Evolutionary conservation across 1,140 invertebrate genomes (phyloP).

Genomic region (Oscheius sp.): DNA sequence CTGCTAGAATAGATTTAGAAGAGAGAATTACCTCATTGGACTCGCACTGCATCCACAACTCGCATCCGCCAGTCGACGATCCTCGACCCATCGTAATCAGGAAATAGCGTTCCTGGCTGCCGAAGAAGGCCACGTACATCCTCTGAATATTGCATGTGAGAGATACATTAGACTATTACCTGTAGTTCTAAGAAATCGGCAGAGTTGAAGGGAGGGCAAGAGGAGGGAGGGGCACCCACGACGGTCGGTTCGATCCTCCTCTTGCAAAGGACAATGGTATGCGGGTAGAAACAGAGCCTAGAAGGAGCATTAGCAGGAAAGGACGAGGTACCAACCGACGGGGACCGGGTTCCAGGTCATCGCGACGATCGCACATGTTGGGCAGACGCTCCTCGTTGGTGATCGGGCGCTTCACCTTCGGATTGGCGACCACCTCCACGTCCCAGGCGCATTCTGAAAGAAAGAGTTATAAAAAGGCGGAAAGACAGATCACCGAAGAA

Average conservation of each 20-base stretch:
- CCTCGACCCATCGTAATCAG: conserved; percentile 7
- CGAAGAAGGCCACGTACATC: background rate
- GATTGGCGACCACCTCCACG: background rate
- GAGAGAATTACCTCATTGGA: background rate
- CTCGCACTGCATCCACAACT: conserved; percentile 8
- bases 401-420: background rate
- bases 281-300: conserved; percentile 17
- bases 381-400: background rate
- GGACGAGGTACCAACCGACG: background rate
- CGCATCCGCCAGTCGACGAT: conserved; percentile 5
- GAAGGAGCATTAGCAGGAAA: background rate
- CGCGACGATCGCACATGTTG: background rate
- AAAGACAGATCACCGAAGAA: conserved; percentile 4
- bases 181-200: background rate
- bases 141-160: too few species aligned
- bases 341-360: conserved; percentile 2
- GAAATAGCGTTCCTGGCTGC: background rate
- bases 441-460: background rate
- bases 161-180: background rate
- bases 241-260: conserved; percentile 13
- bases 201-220: background rate
- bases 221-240: background rate
- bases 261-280: conserved; percentile 9
- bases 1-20: too few species aligned
- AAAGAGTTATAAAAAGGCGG: background rate